phyloP scores from a whole-genome alignment of 2,888 invertebrate genomes.

The Platycheirus rosarum region DNA sequence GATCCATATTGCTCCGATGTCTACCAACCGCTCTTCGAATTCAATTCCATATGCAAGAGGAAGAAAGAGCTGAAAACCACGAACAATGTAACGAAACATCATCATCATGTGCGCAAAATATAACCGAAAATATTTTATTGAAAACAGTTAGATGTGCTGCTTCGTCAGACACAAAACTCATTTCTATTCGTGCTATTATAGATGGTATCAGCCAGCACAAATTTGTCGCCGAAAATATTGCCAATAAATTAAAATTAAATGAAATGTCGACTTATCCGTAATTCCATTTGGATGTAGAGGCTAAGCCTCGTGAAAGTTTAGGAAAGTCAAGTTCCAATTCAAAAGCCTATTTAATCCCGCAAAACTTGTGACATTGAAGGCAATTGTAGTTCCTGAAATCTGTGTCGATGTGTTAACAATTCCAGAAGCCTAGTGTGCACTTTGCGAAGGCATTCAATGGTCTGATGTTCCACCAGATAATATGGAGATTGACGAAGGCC shows the following conservation, averaged over 20 bases:
- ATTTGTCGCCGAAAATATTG: slow-evolving; percentile 16
- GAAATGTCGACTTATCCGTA: slow-evolving; percentile 3
- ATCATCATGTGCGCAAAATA: not conserved
- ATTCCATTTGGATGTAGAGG: slow-evolving; percentile 31
- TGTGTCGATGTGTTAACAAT: slow-evolving; percentile 40
- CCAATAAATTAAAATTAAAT: slow-evolving; percentile 16
- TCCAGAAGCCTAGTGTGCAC: slow-evolving; percentile 6
- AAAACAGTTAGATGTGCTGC: slow-evolving; percentile 26
- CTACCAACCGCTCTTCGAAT: slow-evolving; percentile 28
- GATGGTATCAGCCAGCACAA: slow-evolving; percentile 39
- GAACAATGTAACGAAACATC: too few species aligned
- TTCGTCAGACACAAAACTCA: not conserved
- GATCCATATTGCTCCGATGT: slow-evolving; percentile 18
- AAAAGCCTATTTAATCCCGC: not conserved
- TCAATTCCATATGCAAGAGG: slow-evolving; percentile 27
- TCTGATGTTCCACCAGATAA: slow-evolving; percentile 1
- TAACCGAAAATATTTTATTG: slow-evolving; percentile 12
- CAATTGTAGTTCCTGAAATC: slow-evolving; percentile 44
- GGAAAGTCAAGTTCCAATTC: slow-evolving; percentile 12
- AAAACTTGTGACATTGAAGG: slow-evolving; percentile 1
- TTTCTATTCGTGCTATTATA: slow-evolving; percentile 20
- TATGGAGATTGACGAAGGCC: slow-evolving; percentile 19
- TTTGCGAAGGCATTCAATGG: slow-evolving; percentile 17
- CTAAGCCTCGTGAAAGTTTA: slow-evolving; percentile 5
- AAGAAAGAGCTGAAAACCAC: too few species aligned